phyloP scores from a whole-genome alignment of 2,797 vertebrate species.

The Buceros bicornis region DNA sequence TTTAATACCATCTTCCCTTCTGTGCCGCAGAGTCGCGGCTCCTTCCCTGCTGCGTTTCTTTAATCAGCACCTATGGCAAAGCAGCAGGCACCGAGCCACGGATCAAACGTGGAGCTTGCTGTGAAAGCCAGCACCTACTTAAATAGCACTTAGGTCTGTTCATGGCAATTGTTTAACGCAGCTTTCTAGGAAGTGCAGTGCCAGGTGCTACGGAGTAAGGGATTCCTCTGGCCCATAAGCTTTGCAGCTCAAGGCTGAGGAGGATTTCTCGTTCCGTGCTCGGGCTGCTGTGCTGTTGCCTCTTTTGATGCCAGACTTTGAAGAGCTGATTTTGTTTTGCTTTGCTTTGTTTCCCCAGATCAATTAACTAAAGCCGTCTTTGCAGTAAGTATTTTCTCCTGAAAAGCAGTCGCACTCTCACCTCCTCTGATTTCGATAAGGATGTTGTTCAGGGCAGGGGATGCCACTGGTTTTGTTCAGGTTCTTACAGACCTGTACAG shows the following conservation, averaged over 20 bases:
- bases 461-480: not conserved
- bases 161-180: not conserved
- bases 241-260: not conserved
- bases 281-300: not conserved
- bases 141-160: not conserved
- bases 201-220: not conserved
- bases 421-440: not conserved
- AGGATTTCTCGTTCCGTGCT: not conserved
- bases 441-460: not conserved
- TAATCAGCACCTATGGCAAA: conserved; percentile 32
- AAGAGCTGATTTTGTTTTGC: not conserved
- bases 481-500: not conserved
- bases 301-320: not conserved
- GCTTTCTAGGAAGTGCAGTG: not conserved
- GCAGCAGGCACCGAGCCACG: not conserved
- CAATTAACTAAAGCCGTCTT: not conserved
- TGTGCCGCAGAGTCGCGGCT: not conserved
- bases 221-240: not conserved
- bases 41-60: conserved; percentile 43
- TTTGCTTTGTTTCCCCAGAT: not conserved
- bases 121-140: not conserved
- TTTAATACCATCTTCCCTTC: not conserved
- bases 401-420: not conserved
- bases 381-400: not conserved
- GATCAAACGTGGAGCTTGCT: not conserved